Evolutionary conservation across 2,797 vertebrate species (phyloP).

Genomic region (Antrozous pallidus): DNA sequence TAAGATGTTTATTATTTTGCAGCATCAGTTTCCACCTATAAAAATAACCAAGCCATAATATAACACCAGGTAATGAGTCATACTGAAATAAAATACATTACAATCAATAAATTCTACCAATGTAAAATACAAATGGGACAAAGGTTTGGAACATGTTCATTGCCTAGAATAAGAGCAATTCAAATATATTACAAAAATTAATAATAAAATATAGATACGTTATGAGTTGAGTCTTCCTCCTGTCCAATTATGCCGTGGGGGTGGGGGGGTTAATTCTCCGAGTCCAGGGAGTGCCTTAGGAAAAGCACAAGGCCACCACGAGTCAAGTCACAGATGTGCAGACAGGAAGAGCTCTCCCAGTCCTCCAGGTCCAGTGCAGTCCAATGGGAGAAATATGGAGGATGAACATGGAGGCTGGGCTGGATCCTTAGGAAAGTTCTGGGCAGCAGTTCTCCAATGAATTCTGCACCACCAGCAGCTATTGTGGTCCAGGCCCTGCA

Average conservation of each 20-base stretch:
- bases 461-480: accelerated
- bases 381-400: too few species aligned
- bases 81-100: background rate
- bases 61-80: background rate
- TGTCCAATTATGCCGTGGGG: accelerated
- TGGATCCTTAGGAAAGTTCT: accelerated
- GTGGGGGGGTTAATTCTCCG: background rate
- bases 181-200: background rate
- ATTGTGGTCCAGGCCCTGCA: background rate
- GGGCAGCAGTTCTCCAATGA: accelerated
- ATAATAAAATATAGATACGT: accelerated
- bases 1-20: background rate
- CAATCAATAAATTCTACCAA: background rate
- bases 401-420: background rate
- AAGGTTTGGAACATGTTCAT: background rate
- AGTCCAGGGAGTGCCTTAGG: background rate
- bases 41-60: background rate
- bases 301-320: background rate
- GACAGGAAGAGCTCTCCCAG: background rate
- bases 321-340: too few species aligned
- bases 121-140: background rate
- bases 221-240: background rate
- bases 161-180: background rate
- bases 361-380: accelerated
- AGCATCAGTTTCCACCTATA: background rate